Base-by-base conservation (phyloP, 2,113 vertebrate genomes). In the Erythrolamprus reginae region DNA sequence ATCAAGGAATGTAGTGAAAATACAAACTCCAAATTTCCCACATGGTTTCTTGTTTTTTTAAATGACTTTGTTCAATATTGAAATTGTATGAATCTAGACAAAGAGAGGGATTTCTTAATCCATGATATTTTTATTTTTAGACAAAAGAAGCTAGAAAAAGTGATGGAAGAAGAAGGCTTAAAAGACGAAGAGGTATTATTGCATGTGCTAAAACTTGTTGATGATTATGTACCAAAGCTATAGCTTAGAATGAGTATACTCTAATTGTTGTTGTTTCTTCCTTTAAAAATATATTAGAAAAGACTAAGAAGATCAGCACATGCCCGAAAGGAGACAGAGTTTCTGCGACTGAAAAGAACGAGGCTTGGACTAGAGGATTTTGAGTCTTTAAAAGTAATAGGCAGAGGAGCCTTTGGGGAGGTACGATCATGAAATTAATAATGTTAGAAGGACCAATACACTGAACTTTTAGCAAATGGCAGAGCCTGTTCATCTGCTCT, bases 81-180 rank as follows among this genome's bases (percentile, higher is more conserved):
- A 61, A 52, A 52, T 65, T 65, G 23, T 5, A 45, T 84, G 50
- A 17, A 28, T 83, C 26, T 26, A 38, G 23, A 51, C 23, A 45
- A 0, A 0, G 88, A 45, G 89, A 87, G 87, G 82, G 0, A 6
- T 48, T 48, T 90, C 58, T 84, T 0, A 33, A n/a, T 93, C 86
- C 87, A 5, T 85, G 88, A 28, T 88, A 93, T 92, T 92, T 92
- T 17, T 92, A 77, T 95, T 7, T 91, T 90, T 94, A 99, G 99
- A 93, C 99, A 99, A 95, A 98, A 99, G 96, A 99, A 99, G 94
- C 95, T 99, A 86, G 99, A 99, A 96, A 99, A 99, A 90, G 98
- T 99, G 95, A 99, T 99, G 99, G 99, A 99, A 94, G 98, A 99
- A 95, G 99, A 99, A 96, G 99, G 99, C 88, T 96, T 99, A 83